Base-by-base conservation (phyloP, 2,888 invertebrate genomes). In the Copidosoma aretas region DNA sequence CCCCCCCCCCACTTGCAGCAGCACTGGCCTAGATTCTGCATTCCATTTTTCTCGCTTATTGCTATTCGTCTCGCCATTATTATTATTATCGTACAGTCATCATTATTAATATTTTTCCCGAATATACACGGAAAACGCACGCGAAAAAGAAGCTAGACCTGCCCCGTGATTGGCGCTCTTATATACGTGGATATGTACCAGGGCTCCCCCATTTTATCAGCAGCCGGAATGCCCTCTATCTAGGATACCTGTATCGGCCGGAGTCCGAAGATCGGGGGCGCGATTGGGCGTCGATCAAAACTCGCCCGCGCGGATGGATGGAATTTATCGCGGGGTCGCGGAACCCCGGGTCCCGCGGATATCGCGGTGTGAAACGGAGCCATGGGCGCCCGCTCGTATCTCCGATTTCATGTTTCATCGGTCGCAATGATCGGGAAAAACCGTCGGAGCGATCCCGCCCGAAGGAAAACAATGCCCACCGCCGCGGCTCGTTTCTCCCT, bases 171-270 rank as follows among this genome's bases (percentile, higher is more conserved):
- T 69, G 68, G 61, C 60, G 24, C 46, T 63, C 60, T 32, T n/a
- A 43, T 67, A 63, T n/a, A n/a, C n/a, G n/a, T n/a, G n/a, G n/a
- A n/a, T n/a, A n/a, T n/a, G n/a, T n/a, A n/a, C n/a, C n/a, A 63
- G 51, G 62, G 58, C 62, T 64, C 49, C 15, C 10, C 60, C 64
- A 68, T 68, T 68, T 68, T 68, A 68, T 68, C 68, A 51, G 59
- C 41, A 25, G 22, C n/a, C 12, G 39, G 46, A 49, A 53, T 59
- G 32, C 58, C 46, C 51, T 49, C 63, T 59, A 2, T 25, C 52
- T 61, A 46, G n/a, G n/a, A n/a, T n/a, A n/a, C n/a, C n/a, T n/a
- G n/a, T n/a, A n/a, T n/a, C n/a, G n/a, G n/a, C n/a, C n/a, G n/a
- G n/a, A 49, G 17, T 58, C 22, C 17, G 57, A 52, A 69, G 69